Conservation (phyloP, 2,797 vertebrate species). For the Myotis findleyi region DNA sequence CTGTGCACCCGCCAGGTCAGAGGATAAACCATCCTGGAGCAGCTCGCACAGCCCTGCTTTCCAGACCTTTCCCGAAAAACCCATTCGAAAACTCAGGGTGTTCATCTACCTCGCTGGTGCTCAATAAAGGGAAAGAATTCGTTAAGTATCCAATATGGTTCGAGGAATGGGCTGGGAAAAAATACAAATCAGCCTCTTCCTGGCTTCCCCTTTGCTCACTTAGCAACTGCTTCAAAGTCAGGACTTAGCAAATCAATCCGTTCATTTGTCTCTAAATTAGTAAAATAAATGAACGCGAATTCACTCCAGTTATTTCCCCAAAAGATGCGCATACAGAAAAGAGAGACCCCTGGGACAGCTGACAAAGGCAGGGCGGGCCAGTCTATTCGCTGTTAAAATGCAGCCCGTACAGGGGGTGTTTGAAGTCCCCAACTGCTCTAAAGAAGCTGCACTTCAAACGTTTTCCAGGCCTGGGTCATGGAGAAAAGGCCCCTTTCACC, state of each 20-base stretch:
- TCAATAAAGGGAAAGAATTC: neutral
- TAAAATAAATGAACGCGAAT: conserved; percentile 63
- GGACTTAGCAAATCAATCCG: conserved; percentile 48
- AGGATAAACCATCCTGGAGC: neutral
- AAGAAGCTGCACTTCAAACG: conserved; percentile 39
- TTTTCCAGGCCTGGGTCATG: neutral
- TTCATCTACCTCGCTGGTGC: neutral
- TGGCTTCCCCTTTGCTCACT: neutral
- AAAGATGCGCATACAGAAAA: neutral
- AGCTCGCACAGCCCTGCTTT: neutral
- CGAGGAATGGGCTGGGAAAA: neutral
- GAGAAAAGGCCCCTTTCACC: neutral
- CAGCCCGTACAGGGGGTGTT: neutral
- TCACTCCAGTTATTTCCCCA: conserved; percentile 36
- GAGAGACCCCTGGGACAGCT: neutral
- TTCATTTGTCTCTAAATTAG: conserved; percentile 60
- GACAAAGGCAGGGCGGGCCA: neutral
- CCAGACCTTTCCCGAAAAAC: neutral
- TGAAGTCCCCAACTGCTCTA: neutral
- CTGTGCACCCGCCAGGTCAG: neutral
- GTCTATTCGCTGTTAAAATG: neutral
- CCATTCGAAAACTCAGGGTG: neutral
- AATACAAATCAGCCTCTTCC: neutral
- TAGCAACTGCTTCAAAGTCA: neutral
- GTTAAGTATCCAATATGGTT: neutral